These are phyloP conservation scores for Tympanoctomys barrerae DNA, from an alignment of 2,797 vertebrate species.

Conservation along the genomic window DNA sequence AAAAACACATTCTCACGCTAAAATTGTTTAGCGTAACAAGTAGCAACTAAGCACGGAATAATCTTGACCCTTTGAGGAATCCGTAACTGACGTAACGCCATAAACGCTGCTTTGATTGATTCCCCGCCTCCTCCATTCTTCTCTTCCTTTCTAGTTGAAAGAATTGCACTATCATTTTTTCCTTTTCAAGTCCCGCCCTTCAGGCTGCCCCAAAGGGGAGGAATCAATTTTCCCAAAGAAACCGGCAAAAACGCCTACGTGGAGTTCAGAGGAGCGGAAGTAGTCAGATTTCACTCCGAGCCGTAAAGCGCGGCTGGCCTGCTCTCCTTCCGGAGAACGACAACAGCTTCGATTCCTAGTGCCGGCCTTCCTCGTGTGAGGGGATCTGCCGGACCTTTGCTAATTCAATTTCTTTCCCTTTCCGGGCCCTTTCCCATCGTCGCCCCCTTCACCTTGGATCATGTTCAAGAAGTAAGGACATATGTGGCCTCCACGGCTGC, in stretches of 20 bases:
- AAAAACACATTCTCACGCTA: background rate
- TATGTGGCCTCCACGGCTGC: conserved; percentile 60
- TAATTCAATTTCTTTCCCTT: conserved; percentile 67
- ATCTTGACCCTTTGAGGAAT: conserved; percentile 65
- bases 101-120: conserved; percentile 24
- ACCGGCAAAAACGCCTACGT: conserved; percentile 39
- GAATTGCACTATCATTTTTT: conserved; percentile 24
- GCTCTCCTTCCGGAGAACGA: conserved; percentile 68
- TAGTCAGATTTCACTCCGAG: conserved; percentile 62
- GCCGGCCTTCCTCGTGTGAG: conserved; percentile 66
- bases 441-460: conserved; percentile 78
- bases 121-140: conserved; percentile 49
- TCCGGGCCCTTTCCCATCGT: conserved; percentile 69
- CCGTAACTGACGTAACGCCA: conserved; percentile 59
- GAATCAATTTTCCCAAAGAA: conserved; percentile 49
- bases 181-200: conserved; percentile 73
- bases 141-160: background rate
- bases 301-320: conserved; percentile 64
- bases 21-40: background rate
- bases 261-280: conserved; percentile 75
- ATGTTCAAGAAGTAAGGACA: conserved; percentile 83
- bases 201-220: background rate
- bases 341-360: conserved; percentile 59
- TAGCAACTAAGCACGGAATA: conserved; percentile 5
- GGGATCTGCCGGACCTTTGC: conserved; percentile 47